A percentile compares a stretch with the other conserved stretches of the same genome.
These are phyloP conservation scores for Trinorchestia longiramus DNA, from an alignment of 1,140 invertebrate genomes.

Conservation along the genomic window DNA sequence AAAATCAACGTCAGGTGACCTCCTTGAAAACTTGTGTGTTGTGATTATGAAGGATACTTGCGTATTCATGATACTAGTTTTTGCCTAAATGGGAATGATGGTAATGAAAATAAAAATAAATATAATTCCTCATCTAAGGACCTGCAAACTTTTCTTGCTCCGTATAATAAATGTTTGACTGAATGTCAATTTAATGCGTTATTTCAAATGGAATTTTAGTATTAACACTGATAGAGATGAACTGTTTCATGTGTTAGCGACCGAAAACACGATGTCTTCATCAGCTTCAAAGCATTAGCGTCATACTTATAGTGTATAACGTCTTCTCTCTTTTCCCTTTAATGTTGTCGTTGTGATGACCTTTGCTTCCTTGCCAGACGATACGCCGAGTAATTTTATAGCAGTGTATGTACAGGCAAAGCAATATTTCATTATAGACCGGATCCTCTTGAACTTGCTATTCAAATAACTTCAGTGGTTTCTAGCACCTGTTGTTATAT, in stretches of 20 bases:
- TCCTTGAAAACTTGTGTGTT: background rate
- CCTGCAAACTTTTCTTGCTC: background rate
- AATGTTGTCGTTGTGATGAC: background rate
- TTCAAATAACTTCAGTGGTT: background rate
- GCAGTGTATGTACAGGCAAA: background rate
- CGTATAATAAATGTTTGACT: no score
- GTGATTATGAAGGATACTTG: background rate
- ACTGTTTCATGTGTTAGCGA: background rate
- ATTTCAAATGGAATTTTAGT: background rate
- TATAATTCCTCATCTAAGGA: background rate
- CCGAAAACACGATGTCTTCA: no score
- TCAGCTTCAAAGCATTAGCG: no score
- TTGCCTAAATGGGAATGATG: background rate
- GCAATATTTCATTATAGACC: background rate
- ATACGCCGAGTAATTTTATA: background rate
- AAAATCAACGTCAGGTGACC: background rate
- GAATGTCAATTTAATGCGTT: background rate
- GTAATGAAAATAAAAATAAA: background rate
- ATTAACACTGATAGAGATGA: background rate
- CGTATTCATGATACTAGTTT: background rate
- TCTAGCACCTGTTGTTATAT: background rate
- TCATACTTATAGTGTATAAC: no score
- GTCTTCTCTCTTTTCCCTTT: no score
- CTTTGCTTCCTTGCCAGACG: background rate
- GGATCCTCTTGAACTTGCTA: background rate